Percentiles rank a stretch among this genome's conserved stretches.
Evolutionary conservation across 2,888 invertebrate species (phyloP).

Genomic region (Nephrotoma guestfalica): DNA sequence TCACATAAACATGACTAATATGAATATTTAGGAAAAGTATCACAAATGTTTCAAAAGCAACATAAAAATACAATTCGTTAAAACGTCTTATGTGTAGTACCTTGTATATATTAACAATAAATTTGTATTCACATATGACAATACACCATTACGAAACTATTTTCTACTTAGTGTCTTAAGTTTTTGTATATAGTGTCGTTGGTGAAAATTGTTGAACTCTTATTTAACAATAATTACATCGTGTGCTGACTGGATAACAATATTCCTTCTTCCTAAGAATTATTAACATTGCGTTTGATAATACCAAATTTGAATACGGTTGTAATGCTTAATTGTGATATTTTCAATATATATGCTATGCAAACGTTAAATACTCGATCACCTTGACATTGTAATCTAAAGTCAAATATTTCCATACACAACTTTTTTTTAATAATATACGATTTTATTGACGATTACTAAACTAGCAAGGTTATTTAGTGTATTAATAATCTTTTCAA

Average conservation of each 20-base stretch:
- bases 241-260: not conserved
- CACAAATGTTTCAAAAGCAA: not conserved
- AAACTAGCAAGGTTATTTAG: not conserved
- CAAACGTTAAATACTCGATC: not conserved
- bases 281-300: not conserved
- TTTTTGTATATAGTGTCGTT: not conserved
- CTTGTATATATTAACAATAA: not conserved
- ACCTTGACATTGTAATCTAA: not conserved
- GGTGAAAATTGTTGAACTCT: not conserved
- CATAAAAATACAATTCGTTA: not conserved
- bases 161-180: not conserved
- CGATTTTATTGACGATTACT: not conserved
- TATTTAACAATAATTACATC: not conserved
- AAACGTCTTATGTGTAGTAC: not conserved
- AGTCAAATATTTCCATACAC: not conserved
- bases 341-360: not conserved
- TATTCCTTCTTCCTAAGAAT: not conserved
- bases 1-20: not conserved
- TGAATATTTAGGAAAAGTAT: not conserved
- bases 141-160: not conserved
- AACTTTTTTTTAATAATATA: not conserved
- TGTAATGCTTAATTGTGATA: not conserved
- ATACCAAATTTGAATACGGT: not conserved
- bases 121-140: not conserved
- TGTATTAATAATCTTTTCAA: not conserved